These are phyloP conservation scores for Drosophila fuyamai DNA, from an alignment of 1,140 invertebrate genomes.

Conservation along the genomic window DNA sequence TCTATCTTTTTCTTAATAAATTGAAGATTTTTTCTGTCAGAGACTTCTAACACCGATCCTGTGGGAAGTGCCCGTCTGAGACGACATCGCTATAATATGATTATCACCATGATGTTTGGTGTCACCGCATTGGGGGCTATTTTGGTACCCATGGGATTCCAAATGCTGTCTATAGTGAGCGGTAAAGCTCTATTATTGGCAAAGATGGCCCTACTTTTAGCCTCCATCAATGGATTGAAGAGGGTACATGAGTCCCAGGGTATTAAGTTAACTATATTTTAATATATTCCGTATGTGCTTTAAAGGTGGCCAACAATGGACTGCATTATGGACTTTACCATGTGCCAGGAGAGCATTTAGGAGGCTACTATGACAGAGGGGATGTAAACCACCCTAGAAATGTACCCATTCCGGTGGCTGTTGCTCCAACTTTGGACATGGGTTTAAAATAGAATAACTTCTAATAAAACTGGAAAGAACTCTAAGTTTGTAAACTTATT, in stretches of 20 bases:
- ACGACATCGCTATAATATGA: constrained; percentile 86
- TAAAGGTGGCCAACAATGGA: constrained; percentile 77
- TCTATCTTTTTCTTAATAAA: background rate
- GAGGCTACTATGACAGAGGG: constrained; percentile 77
- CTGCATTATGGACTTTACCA: constrained; percentile 82
- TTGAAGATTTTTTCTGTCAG: background rate
- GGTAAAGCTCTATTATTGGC: constrained; percentile 91
- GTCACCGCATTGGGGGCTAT: constrained; percentile 89
- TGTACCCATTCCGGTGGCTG: constrained; percentile 69
- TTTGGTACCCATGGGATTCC: constrained; percentile 91
- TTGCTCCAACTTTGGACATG: constrained; percentile 61
- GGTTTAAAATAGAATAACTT: constrained; percentile 34
- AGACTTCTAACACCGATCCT: constrained; percentile 7
- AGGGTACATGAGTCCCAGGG: constrained; percentile 83
- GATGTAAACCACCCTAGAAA: constrained; percentile 78
- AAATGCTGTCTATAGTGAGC: constrained; percentile 90
- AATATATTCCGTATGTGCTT: too few relatives aligned
- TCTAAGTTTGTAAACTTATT: background rate
- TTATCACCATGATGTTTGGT: constrained; percentile 91
- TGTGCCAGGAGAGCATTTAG: constrained; percentile 74
- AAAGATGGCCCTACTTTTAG: constrained; percentile 91
- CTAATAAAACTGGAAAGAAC: background rate
- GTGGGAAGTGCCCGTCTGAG: constrained; percentile 82
- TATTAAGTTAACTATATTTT: too few relatives aligned
- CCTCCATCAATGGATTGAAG: constrained; percentile 91